phyloP scores from a whole-genome alignment of 2,113 vertebrate species.

The Perca schrenkii region DNA sequence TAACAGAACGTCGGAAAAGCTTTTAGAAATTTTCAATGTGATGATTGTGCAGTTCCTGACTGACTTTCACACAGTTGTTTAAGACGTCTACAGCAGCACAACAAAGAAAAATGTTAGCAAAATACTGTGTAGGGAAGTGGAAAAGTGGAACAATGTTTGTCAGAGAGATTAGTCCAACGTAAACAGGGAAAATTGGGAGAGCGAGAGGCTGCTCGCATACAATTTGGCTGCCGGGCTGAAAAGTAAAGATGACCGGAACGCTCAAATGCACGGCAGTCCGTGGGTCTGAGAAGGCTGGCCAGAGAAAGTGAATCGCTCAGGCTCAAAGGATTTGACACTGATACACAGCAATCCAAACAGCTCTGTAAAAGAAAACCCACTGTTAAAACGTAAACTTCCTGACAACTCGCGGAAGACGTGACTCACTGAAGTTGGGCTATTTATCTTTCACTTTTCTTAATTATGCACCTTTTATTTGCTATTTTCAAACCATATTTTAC shows the following conservation, averaged over 20 bases:
- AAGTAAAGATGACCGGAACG: slow-evolving; percentile 58
- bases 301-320: slow-evolving; percentile 54
- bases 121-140: slow-evolving; percentile 21
- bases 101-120: slow-evolving; percentile 2
- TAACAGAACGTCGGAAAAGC: slow-evolving; percentile 20
- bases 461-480: slow-evolving; percentile 28
- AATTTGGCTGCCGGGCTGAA: slow-evolving; percentile 37
- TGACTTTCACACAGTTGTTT: slow-evolving; percentile 17
- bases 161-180: slow-evolving; percentile 59
- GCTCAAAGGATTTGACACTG: slow-evolving; percentile 62
- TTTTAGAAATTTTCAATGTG: slow-evolving; percentile 16
- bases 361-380: slow-evolving; percentile 59
- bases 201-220: slow-evolving; percentile 40
- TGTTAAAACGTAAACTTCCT: slow-evolving; percentile 50
- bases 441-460: slow-evolving; percentile 39
- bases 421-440: slow-evolving; percentile 39
- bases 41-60: slow-evolving; percentile 1
- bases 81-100: neutral
- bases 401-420: slow-evolving; percentile 69
- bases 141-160: slow-evolving; percentile 67
- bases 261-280: slow-evolving; percentile 28
- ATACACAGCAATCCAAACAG: slow-evolving; percentile 62
- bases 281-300: slow-evolving; percentile 6
- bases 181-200: slow-evolving; percentile 59
- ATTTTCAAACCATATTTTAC: slow-evolving; percentile 20